Evolutionary conservation across 1,140 invertebrate genomes (phyloP).

Genomic region (Papilio dardanus): DNA sequence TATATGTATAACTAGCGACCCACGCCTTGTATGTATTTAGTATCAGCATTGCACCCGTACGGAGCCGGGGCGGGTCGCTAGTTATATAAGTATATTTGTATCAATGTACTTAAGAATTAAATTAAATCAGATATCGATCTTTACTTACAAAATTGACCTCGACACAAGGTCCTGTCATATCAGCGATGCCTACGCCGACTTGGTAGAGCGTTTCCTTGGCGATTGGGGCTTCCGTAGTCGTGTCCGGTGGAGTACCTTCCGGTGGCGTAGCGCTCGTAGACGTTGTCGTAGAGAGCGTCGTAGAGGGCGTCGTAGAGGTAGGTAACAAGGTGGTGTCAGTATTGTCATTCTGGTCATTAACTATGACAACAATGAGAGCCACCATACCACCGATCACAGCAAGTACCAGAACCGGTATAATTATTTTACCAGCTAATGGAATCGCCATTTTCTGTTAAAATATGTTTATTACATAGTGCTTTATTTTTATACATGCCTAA

Average conservation of each 20-base stretch:
- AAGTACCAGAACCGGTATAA: slow-evolving; percentile 48
- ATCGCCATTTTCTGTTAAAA: slow-evolving; percentile 60
- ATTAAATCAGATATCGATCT: not conserved
- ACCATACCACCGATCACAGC: slow-evolving; percentile 59
- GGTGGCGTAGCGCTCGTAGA: not conserved
- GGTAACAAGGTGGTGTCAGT: not conserved
- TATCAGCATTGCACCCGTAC: no score
- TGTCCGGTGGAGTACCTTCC: slow-evolving; percentile 11
- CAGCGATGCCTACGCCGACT: slow-evolving; percentile 91
- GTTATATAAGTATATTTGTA: no score
- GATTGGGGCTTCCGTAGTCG: slow-evolving; percentile 24
- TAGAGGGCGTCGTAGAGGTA: slow-evolving; percentile 35
- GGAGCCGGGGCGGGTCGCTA: no score
- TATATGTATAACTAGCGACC: no score
- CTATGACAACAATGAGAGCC: slow-evolving; percentile 51
- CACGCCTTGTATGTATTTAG: no score
- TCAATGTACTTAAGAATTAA: no score
- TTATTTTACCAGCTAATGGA: slow-evolving; percentile 54
- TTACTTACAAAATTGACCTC: slow-evolving; percentile 94
- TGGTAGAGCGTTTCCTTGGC: slow-evolving; percentile 45
- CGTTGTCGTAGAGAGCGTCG: not conserved
- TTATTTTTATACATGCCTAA: no score
- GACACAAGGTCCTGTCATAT: slow-evolving; percentile 94
- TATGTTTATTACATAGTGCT: no score
- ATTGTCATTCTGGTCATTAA: slow-evolving; percentile 38